phyloP scores from a whole-genome alignment of 1,140 invertebrate genomes.

The Ceratina japonica region DNA sequence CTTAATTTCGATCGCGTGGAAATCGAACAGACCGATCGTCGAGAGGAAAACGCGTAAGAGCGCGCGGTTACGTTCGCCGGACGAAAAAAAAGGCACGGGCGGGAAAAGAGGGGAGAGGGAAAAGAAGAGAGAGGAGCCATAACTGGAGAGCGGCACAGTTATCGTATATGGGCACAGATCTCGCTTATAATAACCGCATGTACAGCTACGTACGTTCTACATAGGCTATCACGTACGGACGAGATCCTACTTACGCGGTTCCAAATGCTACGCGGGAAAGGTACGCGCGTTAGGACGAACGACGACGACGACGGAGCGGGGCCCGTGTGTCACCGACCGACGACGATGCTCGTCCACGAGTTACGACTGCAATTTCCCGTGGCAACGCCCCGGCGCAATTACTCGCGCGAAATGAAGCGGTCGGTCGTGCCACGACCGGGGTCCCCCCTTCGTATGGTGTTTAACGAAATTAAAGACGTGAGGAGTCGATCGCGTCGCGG shows the following conservation, averaged over 20 bases:
- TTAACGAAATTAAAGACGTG: conserved; percentile 55
- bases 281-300: background rate
- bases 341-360: conserved; percentile 55
- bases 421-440: conserved; percentile 27
- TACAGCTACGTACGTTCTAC: conserved; percentile 68
- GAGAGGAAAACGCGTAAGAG: background rate
- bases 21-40: background rate
- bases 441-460: conserved; percentile 32
- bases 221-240: conserved; percentile 50
- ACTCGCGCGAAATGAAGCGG: conserved; percentile 59
- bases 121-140: conserved; percentile 53
- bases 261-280: background rate
- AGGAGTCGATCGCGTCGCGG: background rate
- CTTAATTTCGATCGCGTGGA: background rate
- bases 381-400: conserved; percentile 56
- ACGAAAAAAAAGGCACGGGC: background rate
- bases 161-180: conserved; percentile 67
- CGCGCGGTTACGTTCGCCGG: background rate
- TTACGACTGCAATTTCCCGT: conserved; percentile 54
- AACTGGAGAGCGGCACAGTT: conserved; percentile 71
- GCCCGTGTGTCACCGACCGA: conserved; percentile 43
- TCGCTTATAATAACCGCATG: conserved; percentile 67
- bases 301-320: background rate
- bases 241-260: conserved; percentile 46
- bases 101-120: background rate